Evolutionary conservation across 2,113 vertebrate genomes (phyloP).

Genomic region (Antechinus flavipes): DNA sequence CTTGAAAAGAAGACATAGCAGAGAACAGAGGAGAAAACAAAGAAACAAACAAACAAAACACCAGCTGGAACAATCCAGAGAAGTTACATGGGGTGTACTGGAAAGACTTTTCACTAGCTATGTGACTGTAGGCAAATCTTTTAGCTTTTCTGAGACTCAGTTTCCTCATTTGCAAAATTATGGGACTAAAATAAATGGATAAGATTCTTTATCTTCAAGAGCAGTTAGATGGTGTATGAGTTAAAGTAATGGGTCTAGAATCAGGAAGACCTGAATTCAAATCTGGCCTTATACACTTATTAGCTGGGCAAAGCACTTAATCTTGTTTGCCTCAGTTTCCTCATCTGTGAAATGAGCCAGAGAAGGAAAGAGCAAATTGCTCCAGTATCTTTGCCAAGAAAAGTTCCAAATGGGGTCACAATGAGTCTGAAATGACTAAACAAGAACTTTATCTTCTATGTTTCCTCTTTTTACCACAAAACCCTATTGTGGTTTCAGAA

Average conservation of each 20-base stretch:
- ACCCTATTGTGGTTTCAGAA: neutral
- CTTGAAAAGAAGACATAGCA: neutral
- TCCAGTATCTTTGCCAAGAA: neutral
- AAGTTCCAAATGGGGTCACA: neutral
- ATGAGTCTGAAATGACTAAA: neutral
- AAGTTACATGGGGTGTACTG: neutral
- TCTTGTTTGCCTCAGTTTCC: neutral
- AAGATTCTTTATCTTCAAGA: neutral
- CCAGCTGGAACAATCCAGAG: neutral
- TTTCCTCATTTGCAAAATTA: constrained; percentile 19
- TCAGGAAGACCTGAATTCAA: neutral
- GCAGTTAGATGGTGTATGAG: neutral
- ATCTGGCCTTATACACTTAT: neutral
- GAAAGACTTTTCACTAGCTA: neutral
- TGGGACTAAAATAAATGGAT: neutral
- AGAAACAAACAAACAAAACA: neutral
- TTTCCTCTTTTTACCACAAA: neutral
- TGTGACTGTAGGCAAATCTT: neutral
- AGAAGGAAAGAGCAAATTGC: neutral
- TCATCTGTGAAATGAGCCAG: neutral
- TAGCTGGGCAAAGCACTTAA: neutral
- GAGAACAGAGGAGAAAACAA: neutral
- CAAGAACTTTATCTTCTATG: neutral
- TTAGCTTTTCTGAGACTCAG: neutral
- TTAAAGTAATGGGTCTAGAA: neutral